Evolutionary conservation across 1,140 invertebrate species (phyloP).

Genomic region (Gonatopus flavifemur): DNA sequence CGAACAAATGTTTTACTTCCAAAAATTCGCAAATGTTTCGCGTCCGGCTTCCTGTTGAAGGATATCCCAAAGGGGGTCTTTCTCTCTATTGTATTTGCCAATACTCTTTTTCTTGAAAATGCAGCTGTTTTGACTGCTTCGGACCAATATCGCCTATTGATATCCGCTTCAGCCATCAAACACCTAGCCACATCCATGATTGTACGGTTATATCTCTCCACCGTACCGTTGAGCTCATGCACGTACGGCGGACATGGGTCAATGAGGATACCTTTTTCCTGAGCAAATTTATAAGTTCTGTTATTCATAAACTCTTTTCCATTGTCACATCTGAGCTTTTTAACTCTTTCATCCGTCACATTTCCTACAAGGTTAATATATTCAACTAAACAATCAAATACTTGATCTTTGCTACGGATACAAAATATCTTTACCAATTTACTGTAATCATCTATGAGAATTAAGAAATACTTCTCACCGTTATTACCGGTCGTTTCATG

Average conservation of each 20-base stretch:
- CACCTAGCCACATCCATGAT: neutral
- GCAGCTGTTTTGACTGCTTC: neutral
- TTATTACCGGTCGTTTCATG: neutral
- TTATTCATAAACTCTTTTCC: neutral
- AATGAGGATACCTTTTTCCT: neutral
- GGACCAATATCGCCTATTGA: neutral
- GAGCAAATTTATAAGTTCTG: neutral
- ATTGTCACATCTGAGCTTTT: neutral
- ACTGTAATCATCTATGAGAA: too few species aligned
- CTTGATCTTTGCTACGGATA: too few species aligned
- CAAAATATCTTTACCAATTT: too few species aligned
- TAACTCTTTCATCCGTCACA: neutral
- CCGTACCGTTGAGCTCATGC: neutral
- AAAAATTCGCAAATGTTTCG: neutral
- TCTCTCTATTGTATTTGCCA: neutral
- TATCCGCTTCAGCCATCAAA: neutral
- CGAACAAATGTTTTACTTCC: neutral
- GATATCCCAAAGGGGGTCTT: neutral
- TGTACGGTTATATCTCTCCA: neutral
- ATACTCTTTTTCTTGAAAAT: too few species aligned
- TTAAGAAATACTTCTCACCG: neutral
- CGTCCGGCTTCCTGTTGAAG: neutral
- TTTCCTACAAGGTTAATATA: neutral
- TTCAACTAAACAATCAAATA: too few species aligned
- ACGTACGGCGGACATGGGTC: neutral